Conservation (phyloP, 2,888 invertebrate species). For the Drosophila cognata region DNA sequence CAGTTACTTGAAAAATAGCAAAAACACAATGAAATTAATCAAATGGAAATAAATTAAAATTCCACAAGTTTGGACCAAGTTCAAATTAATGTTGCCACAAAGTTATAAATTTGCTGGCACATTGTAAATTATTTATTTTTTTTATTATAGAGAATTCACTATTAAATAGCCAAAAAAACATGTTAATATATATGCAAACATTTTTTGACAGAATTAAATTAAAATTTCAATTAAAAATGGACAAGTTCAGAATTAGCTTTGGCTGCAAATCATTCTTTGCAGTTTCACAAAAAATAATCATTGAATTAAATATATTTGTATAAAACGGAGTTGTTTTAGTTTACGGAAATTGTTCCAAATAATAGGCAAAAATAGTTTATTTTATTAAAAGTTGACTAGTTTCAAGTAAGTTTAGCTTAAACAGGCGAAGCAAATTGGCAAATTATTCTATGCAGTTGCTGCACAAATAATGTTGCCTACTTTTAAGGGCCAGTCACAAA, state of each 20-base stretch:
- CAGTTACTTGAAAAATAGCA: no score
- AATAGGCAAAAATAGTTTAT: neutral
- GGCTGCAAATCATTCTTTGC: neutral
- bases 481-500: neutral
- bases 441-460: conserved; percentile 10
- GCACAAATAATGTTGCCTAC: conserved; percentile 19
- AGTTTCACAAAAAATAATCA: neutral
- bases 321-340: neutral
- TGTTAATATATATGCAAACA: neutral
- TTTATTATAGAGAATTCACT: accelerated
- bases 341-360: accelerated
- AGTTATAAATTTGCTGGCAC: neutral
- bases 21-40: no score
- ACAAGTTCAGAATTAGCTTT: neutral
- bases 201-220: neutral
- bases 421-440: neutral
- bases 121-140: neutral
- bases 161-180: neutral
- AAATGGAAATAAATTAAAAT: no score
- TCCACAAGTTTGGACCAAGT: no score
- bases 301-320: neutral
- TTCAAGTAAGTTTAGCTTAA: neutral
- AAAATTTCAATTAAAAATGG: neutral
- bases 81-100: neutral
- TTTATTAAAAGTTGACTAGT: neutral